These are phyloP conservation scores for Disparrhopalites patrizii DNA, from an alignment of 2,888 invertebrate genomes.

Conservation along the genomic window DNA sequence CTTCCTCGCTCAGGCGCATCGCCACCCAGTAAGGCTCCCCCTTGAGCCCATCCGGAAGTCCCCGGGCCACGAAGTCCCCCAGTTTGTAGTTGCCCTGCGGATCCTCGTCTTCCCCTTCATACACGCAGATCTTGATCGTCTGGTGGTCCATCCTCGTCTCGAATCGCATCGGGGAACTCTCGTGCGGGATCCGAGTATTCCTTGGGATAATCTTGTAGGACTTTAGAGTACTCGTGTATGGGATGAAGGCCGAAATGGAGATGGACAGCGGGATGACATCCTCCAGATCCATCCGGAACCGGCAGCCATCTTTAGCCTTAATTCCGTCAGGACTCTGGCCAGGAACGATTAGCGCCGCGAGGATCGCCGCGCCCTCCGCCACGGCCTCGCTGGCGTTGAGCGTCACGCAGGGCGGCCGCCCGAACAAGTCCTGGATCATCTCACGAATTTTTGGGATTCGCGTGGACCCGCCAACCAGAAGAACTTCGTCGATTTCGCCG, in stretches of 20 bases:
- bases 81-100: not conserved
- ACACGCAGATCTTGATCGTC: not conserved
- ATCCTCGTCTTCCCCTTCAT: not conserved
- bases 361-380: conserved; percentile 65
- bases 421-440: conserved; percentile 58
- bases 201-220: not conserved
- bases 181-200: not conserved
- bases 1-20: not conserved
- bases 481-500: conserved; percentile 57
- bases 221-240: not conserved
- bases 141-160: not conserved
- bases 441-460: conserved; percentile 67
- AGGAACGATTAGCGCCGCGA: conserved; percentile 61
- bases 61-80: not conserved
- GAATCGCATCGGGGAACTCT: not conserved
- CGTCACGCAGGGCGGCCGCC: conserved; percentile 63
- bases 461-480: conserved; percentile 64
- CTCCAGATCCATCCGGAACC: not conserved
- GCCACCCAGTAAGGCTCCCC: not conserved
- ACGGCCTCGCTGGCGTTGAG: conserved; percentile 71
- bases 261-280: not conserved
- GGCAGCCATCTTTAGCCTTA: not conserved
- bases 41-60: not conserved
- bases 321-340: too few relatives aligned
- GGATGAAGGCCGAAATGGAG: not conserved